phyloP scores from a whole-genome alignment of 1,140 invertebrate genomes.

The Lepidurus packardi region DNA sequence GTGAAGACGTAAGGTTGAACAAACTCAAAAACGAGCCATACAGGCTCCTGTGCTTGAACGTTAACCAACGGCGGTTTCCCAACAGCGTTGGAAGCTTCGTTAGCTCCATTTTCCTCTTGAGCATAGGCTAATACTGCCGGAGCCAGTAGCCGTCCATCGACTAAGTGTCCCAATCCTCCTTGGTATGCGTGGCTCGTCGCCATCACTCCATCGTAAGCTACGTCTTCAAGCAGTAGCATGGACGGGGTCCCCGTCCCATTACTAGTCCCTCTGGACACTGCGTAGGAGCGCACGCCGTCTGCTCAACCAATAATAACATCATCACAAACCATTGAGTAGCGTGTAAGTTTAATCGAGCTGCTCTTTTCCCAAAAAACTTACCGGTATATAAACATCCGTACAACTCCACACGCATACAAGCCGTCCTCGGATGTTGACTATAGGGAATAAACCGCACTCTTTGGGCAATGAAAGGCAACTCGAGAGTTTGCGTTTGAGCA shows the following conservation, averaged over 20 bases:
- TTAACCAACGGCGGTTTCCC: background rate
- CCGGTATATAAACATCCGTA: slow-evolving; percentile 70
- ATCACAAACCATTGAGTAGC: slow-evolving; percentile 17
- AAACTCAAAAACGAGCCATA: background rate
- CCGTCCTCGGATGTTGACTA: slow-evolving; percentile 71
- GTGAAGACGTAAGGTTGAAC: background rate
- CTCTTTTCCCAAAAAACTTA: slow-evolving; percentile 39
- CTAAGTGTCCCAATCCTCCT: slow-evolving; percentile 9
- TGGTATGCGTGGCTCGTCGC: slow-evolving; percentile 25
- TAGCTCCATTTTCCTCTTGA: slow-evolving; percentile 40
- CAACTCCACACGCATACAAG: slow-evolving; percentile 79
- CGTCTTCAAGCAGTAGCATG: slow-evolving; percentile 49
- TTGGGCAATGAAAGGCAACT: slow-evolving; percentile 70
- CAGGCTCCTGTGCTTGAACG: background rate
- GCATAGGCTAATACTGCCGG: slow-evolving; percentile 56
- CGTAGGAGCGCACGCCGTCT: slow-evolving; percentile 42
- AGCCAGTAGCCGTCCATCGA: slow-evolving; percentile 39
- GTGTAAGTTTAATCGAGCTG: background rate
- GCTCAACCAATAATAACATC: slow-evolving; percentile 10
- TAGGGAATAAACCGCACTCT: slow-evolving; percentile 75
- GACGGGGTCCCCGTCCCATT: slow-evolving; percentile 46
- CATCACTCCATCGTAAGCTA: slow-evolving; percentile 50
- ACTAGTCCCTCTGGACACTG: slow-evolving; percentile 43
- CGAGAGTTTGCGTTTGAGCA: slow-evolving; percentile 65
- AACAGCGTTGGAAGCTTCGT: background rate